Evolutionary conservation across 2,888 invertebrate species (phyloP).

Genomic region (Carterocephalus palaemon): DNA sequence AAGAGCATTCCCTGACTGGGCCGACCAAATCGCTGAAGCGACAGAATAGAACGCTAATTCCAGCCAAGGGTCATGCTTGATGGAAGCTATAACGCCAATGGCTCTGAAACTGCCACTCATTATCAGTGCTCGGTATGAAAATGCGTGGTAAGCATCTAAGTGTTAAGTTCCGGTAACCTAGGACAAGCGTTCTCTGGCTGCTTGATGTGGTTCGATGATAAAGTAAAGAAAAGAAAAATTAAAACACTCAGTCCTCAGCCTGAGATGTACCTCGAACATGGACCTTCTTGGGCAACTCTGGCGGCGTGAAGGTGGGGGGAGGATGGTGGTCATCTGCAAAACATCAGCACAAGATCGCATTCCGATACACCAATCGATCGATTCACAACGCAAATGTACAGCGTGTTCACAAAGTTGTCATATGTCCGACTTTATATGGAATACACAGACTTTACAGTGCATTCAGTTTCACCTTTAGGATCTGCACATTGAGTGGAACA

Average conservation of each 20-base stretch:
- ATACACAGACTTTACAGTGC: constrained; percentile 31
- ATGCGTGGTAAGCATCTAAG: constrained; percentile 77
- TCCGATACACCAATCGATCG: constrained; percentile 73
- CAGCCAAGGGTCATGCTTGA: constrained; percentile 66
- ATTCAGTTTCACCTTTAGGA: constrained; percentile 49
- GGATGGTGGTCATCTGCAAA: constrained; percentile 98
- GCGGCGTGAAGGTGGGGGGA: constrained; percentile 98
- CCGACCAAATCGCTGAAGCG: constrained; percentile 43
- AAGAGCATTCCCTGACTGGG: constrained; percentile 29
- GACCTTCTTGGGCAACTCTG: constrained; percentile 99
- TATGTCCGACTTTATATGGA: constrained; percentile 26
- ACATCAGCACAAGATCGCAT: constrained; percentile 84
- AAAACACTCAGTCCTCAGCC: constrained; percentile 68
- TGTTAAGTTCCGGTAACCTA: constrained; percentile 63
- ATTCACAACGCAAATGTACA: constrained; percentile 62
- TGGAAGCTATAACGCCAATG: constrained; percentile 51
- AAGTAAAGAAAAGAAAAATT: constrained; percentile 55
- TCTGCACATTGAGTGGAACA: too few relatives aligned
- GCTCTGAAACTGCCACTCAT: constrained; percentile 39
- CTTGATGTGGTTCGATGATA: constrained; percentile 70
- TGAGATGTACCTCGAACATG: constrained; percentile 93
- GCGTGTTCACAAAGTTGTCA: constrained; percentile 42
- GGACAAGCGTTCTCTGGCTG: constrained; percentile 66
- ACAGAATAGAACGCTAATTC: constrained; percentile 48
- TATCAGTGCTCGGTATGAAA: constrained; percentile 68